Evolutionary conservation across 2,797 vertebrate species (phyloP), one percentile per base, ranked within the genome.

Genomic region (Argya squamiceps): DNA sequence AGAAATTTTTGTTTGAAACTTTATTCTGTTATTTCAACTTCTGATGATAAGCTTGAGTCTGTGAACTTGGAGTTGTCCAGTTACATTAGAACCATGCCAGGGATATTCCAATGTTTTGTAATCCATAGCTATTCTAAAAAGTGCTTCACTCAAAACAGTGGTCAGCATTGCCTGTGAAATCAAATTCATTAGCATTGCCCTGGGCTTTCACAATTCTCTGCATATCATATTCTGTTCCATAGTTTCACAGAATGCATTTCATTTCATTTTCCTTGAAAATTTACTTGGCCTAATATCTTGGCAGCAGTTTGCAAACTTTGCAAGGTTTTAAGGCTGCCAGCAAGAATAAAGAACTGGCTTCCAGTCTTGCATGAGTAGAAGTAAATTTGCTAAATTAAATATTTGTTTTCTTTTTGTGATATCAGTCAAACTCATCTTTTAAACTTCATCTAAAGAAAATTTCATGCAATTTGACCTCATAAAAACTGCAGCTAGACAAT

Each of bases 361-460:
- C 69, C n/a, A 69, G 27, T 89, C 86, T 96, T 96, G 87, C 84
- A 55, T 80, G 47, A 89, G 76, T 69, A 87, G 69, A 94, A 83
- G 36, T 91, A 65, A 63, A 39, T 88, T 91, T 95, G 18, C 68
- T 90, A 79, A 88, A 89, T 91, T 90, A 50, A 91, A 43, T 58
- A 71, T 69, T 84, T 93, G 16, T 50, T 41, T 92, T 41, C 73
- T 76, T 59, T 9, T 68, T 84, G 36, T 82, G 60, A 4, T 86
- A 77, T 60, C 58, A 64, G 29, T 70, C 39, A 71, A 53, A 55
- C 20, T 41, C 43, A 73, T 81, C 44, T 90, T 89, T 84, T 79
- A 70, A 59, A 71, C 39, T 67, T 92, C 36, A 67, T 80, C 53
- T 17, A 29, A 84, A 71, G 29, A 75, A 36, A 67, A 56, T 26